Percentiles rank a stretch among this genome's conserved stretches.
Conservation (phyloP, 1,140 invertebrate species). For the Acromyrmex heyeri region DNA sequence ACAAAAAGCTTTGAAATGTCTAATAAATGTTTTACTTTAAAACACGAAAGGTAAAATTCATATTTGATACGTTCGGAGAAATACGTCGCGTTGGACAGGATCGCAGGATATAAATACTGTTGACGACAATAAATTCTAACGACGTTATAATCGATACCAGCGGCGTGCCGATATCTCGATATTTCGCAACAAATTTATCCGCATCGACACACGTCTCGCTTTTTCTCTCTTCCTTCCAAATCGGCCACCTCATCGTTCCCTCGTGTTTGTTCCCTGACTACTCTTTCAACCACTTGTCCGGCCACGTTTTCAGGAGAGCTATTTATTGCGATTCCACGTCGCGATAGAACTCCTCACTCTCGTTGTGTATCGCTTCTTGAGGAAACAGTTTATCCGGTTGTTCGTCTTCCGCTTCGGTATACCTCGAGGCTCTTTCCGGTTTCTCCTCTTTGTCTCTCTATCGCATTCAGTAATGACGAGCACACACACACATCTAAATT, state of each 20-base stretch:
- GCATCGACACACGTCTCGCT: slow-evolving; percentile 7
- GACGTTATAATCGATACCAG: slow-evolving; percentile 48
- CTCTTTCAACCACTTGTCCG: slow-evolving; percentile 67
- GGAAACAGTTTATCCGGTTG: slow-evolving; percentile 60
- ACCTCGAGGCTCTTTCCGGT: slow-evolving; percentile 37
- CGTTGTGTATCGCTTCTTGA: slow-evolving; percentile 34
- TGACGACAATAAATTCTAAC: slow-evolving; percentile 58
- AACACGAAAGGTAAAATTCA: slow-evolving; percentile 6
- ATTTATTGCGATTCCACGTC: slow-evolving; percentile 72
- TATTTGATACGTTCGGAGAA: slow-evolving; percentile 24
- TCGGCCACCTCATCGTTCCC: not conserved
- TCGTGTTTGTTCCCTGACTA: slow-evolving; percentile 13
- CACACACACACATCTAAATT: slow-evolving; percentile 65
- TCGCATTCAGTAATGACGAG: slow-evolving; percentile 12
- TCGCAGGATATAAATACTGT: slow-evolving; percentile 40
- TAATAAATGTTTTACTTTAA: slow-evolving; percentile 18
- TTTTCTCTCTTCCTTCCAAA: slow-evolving; percentile 8
- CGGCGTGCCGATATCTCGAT: slow-evolving; percentile 41
- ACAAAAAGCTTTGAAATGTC: not conserved
- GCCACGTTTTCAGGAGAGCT: slow-evolving; percentile 49
- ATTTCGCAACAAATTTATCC: slow-evolving; percentile 44
- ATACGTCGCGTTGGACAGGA: slow-evolving; percentile 9
- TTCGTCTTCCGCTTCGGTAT: slow-evolving; percentile 46
- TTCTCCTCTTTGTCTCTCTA: slow-evolving; percentile 7
- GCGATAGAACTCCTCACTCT: slow-evolving; percentile 47